Conservation (phyloP, 2,888 invertebrate genomes). For the Drosophila sordidapex region DNA sequence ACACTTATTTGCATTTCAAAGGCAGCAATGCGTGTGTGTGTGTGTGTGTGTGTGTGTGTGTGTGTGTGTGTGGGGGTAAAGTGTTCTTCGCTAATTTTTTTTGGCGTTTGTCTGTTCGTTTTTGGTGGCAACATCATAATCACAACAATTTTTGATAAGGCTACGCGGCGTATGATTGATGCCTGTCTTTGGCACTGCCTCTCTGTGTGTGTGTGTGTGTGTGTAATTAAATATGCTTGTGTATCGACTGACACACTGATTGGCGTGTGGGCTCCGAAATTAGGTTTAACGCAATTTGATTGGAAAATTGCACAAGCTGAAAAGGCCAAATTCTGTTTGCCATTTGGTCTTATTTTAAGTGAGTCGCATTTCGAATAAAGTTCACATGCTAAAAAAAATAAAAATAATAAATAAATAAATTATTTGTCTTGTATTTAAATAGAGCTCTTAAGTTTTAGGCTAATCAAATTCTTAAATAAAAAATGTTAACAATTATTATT, state of each 20-base stretch:
- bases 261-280: conserved; percentile 13
- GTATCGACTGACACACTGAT: conserved; percentile 48
- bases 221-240: conserved; percentile 60
- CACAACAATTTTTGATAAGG: conserved; percentile 51
- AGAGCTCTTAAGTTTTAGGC: neutral
- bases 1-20: conserved; percentile 77
- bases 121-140: conserved; percentile 55
- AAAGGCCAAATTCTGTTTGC: conserved; percentile 24
- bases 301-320: conserved; percentile 37
- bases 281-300: conserved; percentile 33
- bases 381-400: neutral
- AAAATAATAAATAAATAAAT: neutral
- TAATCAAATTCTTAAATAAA: neutral
- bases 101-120: conserved; percentile 13
- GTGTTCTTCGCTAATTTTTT: conserved; percentile 13
- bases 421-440: neutral
- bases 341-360: conserved; percentile 20
- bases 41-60: conserved; percentile 9
- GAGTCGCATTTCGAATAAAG: conserved; percentile 8
- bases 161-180: conserved; percentile 71
- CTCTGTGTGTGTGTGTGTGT: conserved; percentile 15
- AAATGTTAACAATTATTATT: neutral
- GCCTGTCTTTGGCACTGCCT: conserved; percentile 29
- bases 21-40: conserved; percentile 22
- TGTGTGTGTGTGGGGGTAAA: conserved; percentile 5